Base-by-base conservation (phyloP, 2,113 vertebrate genomes). In the Leuciscus idus region DNA sequence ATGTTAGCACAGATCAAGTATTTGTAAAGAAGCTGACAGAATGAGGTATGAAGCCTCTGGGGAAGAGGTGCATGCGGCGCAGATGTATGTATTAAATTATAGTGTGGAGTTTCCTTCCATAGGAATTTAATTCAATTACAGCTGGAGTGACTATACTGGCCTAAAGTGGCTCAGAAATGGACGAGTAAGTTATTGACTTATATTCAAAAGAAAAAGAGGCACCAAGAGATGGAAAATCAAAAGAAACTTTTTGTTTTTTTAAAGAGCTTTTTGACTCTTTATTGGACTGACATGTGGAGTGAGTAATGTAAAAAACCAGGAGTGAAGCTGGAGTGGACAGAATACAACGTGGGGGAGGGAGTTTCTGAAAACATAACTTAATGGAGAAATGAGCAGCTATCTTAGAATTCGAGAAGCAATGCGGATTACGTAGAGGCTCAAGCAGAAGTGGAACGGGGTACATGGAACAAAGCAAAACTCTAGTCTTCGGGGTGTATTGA, bases 21-120 rank as follows among this genome's bases (percentile, higher is more conserved):
- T 95, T 94, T 95, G 94, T 93, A 93, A 94, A 93, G 93, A 94
- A 93, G 92, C 92, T 94, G 92, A 94, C 92, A 93, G 92, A 92
- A 91, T 90, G 92, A 83, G 90, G 92, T 90, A 89, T 77, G 84
- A 84, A 87, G 88, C 85, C 90, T 87, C 89, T 85, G 91, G 93
- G 93, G 94, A 94, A 91, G 86, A 94, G 91, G 64, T 90, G 36
- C n/a, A 79, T 61, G 23, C 55, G 11, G 73, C 17, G 2, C 70
- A 57, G 46, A 72, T 74, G 80, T 80, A n/a, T 83, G 83, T 70
- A 26, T 68, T 70, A 17, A 17, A 72, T 12, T 6, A 78, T 57
- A 57, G 75, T 78, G 26, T 55, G 28, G 12, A 75, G 72, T 75
- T 50, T 75, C 72, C 72, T 75, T 72, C 83, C 59, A 70, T 39